Base-by-base conservation (phyloP, 2,113 vertebrate species). In the Falco punctatus region DNA sequence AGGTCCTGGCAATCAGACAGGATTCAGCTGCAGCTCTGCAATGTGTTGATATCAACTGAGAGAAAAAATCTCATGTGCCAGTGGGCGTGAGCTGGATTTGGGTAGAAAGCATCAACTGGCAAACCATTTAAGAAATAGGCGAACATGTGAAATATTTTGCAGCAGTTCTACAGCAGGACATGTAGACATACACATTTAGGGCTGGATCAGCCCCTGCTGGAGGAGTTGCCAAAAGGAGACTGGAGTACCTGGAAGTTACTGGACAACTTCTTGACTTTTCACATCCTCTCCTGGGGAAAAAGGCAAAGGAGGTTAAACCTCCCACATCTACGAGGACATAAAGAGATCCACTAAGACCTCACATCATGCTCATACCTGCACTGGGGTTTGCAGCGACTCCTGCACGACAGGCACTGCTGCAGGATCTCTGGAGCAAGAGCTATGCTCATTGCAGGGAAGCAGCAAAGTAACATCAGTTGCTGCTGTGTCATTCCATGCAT, bases 221-320 rank as follows among this genome's bases (percentile, higher is more conserved):
- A 46, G 62, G 87, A 64, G 19, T 67, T 81, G 81, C 59, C 61
- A 77, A 58, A 94, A 89, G n/a, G 27, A 85, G 33, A 48, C 52
- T 74, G 65, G 38, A 94, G 86, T 62, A 83, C 30, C 33, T 86
- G 52, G 64, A 87, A 91, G 40, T 74, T 86, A 38, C 35, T 46
- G 69, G 66, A 65, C n/a, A 79, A 79, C 49, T 75, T 77, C 44
- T 69, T 82, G 78, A 88, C 38, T 49, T 90, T 93, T 86, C 88
- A 69, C 30, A 85, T 55, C 48, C 40, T 75, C 65, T 79, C 57
- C 61, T 72, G 65, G 14, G 48, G 15, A 90, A 95, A 89, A 92
- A 64, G 44, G 33, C 61, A 67, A 88, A 88, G 80, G 83, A 86
- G 49, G 28, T 91, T 72, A 94, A 96, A 93, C 81, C 42, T 75